These are phyloP conservation scores for Clitarchus hookeri DNA, from an alignment of 2,888 invertebrate genomes.

Conservation along the genomic window DNA sequence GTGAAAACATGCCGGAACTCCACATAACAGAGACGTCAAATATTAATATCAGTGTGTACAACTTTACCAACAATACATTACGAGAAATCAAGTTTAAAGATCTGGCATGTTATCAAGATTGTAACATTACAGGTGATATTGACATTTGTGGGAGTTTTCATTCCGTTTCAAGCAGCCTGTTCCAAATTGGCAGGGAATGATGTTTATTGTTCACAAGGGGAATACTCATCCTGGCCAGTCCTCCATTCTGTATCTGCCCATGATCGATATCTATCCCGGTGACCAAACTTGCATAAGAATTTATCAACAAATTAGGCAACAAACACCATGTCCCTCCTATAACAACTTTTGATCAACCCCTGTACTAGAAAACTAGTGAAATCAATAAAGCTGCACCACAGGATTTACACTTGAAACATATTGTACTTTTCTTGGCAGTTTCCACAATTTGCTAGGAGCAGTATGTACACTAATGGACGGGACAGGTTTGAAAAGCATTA, in stretches of 20 bases:
- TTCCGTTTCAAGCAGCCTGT: not conserved
- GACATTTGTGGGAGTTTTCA: slow-evolving; percentile 5
- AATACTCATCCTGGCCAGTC: not conserved
- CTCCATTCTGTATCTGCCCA: not conserved
- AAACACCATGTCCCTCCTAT: slow-evolving; percentile 4
- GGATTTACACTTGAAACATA: not conserved
- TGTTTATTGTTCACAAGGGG: too few species aligned
- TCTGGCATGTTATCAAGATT: not conserved
- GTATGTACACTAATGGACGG: not conserved
- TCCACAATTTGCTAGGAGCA: not conserved
- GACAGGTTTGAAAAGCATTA: not conserved
- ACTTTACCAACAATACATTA: not conserved
- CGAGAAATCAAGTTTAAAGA: not conserved
- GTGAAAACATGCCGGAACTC: not conserved
- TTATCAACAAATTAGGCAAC: not conserved
- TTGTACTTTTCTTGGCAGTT: not conserved
- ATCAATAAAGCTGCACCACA: not conserved
- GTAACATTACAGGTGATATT: not conserved
- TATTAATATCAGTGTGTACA: not conserved
- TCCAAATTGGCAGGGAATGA: not conserved
- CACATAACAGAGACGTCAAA: not conserved
- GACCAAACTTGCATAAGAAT: not conserved
- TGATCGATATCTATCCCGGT: not conserved
- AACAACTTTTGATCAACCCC: not conserved
- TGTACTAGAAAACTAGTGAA: not conserved